phyloP scores from a whole-genome alignment of 2,888 invertebrate species.

The Lumbricus terrestris region DNA sequence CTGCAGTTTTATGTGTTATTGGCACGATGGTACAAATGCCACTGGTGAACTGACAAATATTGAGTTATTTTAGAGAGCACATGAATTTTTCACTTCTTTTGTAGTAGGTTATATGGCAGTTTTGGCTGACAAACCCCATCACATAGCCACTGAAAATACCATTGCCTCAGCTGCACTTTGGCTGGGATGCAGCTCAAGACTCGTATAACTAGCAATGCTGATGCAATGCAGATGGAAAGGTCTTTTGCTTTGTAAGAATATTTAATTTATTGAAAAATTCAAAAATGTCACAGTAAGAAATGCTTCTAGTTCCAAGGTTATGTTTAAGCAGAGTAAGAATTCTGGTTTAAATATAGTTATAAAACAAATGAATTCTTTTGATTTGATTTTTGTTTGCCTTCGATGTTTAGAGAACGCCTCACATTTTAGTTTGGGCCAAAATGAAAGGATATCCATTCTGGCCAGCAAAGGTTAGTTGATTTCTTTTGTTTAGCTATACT shows the following conservation, averaged over 20 bases:
- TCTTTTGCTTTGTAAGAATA: background rate
- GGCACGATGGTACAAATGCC: too few species aligned
- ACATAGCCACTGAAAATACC: too few species aligned
- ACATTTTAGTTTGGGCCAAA: slow-evolving; percentile 91
- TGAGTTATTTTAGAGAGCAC: background rate
- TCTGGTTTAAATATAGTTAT: background rate
- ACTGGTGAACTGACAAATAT: background rate
- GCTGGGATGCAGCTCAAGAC: too few species aligned
- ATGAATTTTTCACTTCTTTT: background rate
- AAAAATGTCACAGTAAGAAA: background rate
- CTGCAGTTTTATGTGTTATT: too few species aligned
- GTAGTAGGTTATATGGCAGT: too few species aligned
- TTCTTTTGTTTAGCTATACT: background rate
- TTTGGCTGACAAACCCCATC: too few species aligned
- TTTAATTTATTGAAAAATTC: too few species aligned
- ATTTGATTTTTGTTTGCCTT: background rate
- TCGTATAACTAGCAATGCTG: background rate
- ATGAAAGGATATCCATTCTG: slow-evolving; percentile 94
- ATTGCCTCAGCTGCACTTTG: too few species aligned
- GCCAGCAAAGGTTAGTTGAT: slow-evolving; percentile 77
- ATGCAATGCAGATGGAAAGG: background rate
- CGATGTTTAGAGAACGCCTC: slow-evolving; percentile 71
- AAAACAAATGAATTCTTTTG: background rate
- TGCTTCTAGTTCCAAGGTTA: background rate
- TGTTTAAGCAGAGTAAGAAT: background rate